phyloP scores from a whole-genome alignment of 2,888 invertebrate genomes.

The Chromoteleia sp. region DNA sequence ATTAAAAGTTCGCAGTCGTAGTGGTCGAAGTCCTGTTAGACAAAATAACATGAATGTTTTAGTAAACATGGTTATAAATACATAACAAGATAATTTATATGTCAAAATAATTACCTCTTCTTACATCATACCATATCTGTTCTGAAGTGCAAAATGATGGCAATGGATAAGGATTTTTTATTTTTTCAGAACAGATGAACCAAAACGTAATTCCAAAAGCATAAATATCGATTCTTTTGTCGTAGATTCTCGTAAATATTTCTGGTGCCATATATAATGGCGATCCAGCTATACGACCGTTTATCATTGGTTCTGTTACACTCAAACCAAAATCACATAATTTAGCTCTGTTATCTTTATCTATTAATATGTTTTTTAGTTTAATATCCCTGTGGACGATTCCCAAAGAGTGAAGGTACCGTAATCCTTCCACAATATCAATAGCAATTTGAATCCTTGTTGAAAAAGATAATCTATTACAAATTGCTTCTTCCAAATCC shows the following conservation, averaged over 20 bases:
- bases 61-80: no score
- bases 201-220: slow-evolving; percentile 96
- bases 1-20: slow-evolving; percentile 90
- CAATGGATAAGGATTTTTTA: slow-evolving; percentile 91
- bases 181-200: slow-evolving; percentile 94
- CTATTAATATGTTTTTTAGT: slow-evolving; percentile 94
- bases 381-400: slow-evolving; percentile 95
- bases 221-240: slow-evolving; percentile 94
- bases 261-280: slow-evolving; percentile 97
- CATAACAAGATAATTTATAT: no score
- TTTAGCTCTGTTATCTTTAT: slow-evolving; percentile 90
- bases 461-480: slow-evolving; percentile 88
- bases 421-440: slow-evolving; percentile 94
- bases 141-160: slow-evolving; percentile 94
- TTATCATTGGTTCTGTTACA: slow-evolving; percentile 95
- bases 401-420: slow-evolving; percentile 94
- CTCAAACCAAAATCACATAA: slow-evolving; percentile 96
- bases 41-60: slow-evolving; percentile 3
- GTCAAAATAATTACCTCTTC: slow-evolving; percentile 87
- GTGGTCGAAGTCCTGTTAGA: slow-evolving; percentile 90
- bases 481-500: slow-evolving; percentile 92
- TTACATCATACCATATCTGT: slow-evolving; percentile 93
- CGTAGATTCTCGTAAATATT: slow-evolving; percentile 91
- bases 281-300: slow-evolving; percentile 94
- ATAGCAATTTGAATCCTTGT: slow-evolving; percentile 89